Base-by-base conservation (phyloP, 2,888 invertebrate genomes). In the Seira ritae region DNA sequence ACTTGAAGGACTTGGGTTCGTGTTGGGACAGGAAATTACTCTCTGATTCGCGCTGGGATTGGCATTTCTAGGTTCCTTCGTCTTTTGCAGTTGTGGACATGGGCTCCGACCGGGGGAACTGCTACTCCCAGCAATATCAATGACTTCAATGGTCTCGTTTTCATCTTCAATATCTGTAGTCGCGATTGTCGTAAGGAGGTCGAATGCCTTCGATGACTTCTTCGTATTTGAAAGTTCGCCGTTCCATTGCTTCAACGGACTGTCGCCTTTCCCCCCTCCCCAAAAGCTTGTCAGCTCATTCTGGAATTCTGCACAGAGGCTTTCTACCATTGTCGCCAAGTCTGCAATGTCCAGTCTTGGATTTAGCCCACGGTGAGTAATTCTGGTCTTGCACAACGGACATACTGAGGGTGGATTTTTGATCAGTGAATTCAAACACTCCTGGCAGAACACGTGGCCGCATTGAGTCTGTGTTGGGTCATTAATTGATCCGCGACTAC, bases 371-470 rank as follows among this genome's bases (percentile, higher is more conserved):
- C 84, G n/a, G 20, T 76, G 24, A n/a, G 60, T 10, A 10, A 83
- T 71, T 10, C 67, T 78, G 19, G 3, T n/a, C n/a, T 79, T 84
- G 70, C 87, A 87, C 1, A 74, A 6, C 17, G 87, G 87, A 70
- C 87, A 87, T 0, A 20, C n/a, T 0, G 67, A 10, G n/a, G 17
- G 10, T 31, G 12, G 8, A n/a, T 8, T 24, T n/a, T 42, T 12
- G 62, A 42, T 12, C 0, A 84, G 23, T 46, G 50, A 42, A 23
- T 78, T 74, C 10, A 80, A 65, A 19, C 87, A 87, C 1, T 20
- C 8, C 0, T 37, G n/a, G 69, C 87, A 87, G 46, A 85, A 86
- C 1, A 86, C 31, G 22, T 87, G 87, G 1, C 86, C 84, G 67
- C 87, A 87, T n/a, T 83, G 31, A 4, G 77, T 62, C 24, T 86